Evolutionary conservation across 2,888 invertebrate species (phyloP), one percentile per base, ranked within the genome.

Genomic region (Chelonus formosanus): DNA sequence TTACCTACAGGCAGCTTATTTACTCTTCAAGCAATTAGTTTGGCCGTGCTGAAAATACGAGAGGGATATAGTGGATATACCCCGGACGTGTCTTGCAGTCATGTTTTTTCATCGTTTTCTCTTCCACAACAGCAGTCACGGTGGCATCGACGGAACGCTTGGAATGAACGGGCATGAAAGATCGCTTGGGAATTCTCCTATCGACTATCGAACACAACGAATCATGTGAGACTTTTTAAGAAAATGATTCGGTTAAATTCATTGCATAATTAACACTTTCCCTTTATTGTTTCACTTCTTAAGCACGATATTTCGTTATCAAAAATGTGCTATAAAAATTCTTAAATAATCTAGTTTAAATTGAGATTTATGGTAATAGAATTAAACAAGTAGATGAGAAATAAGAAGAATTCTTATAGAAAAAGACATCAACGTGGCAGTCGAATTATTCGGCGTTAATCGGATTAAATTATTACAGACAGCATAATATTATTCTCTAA

Each of bases 391-490:
- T 31, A 44, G 44, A 59, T 43, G 54, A 54, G 54, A 62, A 40
- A 47, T 44, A 62, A 57, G 8, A 43, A 48, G 43, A 56, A 62
- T 40, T 63, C 60, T 43, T 56, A 56, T 45, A 53, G 5, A 5
- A 20, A 65, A 55, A 67, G 58, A 60, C 67, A 63, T 67, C 67
- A 65, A 59, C 65, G 47, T 68, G 68, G 60, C 72, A 71, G 65
- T 73, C 67, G 71, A 70, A 69, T 72, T 68, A 71, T 73, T 70
- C 71, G 68, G 69, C 48, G 63, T 59, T 75, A 74, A 76, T 74
- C 73, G 73, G 75, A 76, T 75, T 75, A 73, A 74, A 72, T 74
- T 75, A 76, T 74, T 73, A 72, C 74, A 71, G 71, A 67, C 72
- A 71, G 73, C 72, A 75, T 76, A 76, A 78, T 76, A 76, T 75